Conservation (phyloP, 2,888 invertebrate genomes). For the Uropetala carovei region DNA sequence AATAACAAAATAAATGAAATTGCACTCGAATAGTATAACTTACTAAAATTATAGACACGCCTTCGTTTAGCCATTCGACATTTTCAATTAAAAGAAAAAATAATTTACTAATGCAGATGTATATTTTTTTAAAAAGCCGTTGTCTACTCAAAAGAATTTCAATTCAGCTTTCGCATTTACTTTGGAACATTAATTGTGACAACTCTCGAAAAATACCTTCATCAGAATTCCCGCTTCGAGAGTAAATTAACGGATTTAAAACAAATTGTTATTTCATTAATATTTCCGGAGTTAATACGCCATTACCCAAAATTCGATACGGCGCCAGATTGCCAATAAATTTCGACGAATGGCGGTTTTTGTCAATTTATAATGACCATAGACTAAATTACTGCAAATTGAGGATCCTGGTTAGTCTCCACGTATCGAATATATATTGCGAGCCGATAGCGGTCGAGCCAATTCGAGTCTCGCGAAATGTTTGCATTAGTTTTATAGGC, state of each 20-base stretch:
- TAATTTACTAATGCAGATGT: too few species aligned
- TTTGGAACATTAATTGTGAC: too few species aligned
- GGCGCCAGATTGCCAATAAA: background rate
- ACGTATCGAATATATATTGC: background rate
- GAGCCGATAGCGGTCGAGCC: background rate
- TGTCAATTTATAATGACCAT: conserved; percentile 14
- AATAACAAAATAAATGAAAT: too few species aligned
- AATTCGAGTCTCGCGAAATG: background rate
- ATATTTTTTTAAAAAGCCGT: too few species aligned
- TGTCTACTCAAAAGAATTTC: too few species aligned
- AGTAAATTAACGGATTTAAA: background rate
- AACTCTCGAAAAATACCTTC: too few species aligned
- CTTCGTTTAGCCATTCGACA: too few species aligned
- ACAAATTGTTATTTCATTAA: background rate
- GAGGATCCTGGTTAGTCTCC: background rate
- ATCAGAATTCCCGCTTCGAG: too few species aligned
- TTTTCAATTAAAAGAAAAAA: too few species aligned
- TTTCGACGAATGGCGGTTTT: background rate
- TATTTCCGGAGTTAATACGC: background rate
- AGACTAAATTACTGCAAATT: conserved; percentile 27
- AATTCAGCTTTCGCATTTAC: too few species aligned
- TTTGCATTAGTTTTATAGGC: background rate
- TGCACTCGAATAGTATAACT: too few species aligned
- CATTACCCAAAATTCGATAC: background rate
- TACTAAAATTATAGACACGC: too few species aligned